A percentile compares a stretch with the other conserved stretches of the same genome.
phyloP scores from a whole-genome alignment of 2,113 vertebrate species.

The Campylorhamphus procurvoides region DNA sequence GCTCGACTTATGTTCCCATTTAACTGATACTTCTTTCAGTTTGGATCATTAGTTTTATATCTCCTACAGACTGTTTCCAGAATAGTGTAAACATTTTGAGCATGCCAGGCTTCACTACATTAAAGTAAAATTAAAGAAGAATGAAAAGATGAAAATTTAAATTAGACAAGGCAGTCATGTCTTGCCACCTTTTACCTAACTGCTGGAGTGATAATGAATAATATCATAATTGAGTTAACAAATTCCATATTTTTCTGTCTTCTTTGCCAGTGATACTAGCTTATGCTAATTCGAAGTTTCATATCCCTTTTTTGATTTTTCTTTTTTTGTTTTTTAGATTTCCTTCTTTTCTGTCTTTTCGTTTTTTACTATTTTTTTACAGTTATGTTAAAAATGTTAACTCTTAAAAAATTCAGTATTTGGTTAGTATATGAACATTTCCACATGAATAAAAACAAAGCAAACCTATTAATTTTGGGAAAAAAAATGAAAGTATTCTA shows the following conservation, averaged over 20 bases:
- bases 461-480: background rate
- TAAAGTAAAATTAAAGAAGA: conserved; percentile 25
- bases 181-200: background rate
- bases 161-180: background rate
- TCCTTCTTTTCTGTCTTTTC: background rate
- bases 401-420: background rate
- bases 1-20: background rate
- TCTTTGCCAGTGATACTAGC: background rate
- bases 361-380: background rate
- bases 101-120: background rate
- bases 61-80: background rate
- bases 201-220: background rate
- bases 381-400: background rate
- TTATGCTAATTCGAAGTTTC: background rate
- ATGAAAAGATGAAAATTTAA: conserved; percentile 2
- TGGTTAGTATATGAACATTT: background rate
- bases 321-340: background rate
- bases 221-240: background rate
- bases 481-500: background rate
- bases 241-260: background rate
- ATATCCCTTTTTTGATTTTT: background rate
- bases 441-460: background rate
- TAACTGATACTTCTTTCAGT: background rate
- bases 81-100: background rate
- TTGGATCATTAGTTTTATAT: conserved; percentile 6